phyloP scores from a whole-genome alignment of 2,113 vertebrate species.

The Poeciliopsis occidentalis region DNA sequence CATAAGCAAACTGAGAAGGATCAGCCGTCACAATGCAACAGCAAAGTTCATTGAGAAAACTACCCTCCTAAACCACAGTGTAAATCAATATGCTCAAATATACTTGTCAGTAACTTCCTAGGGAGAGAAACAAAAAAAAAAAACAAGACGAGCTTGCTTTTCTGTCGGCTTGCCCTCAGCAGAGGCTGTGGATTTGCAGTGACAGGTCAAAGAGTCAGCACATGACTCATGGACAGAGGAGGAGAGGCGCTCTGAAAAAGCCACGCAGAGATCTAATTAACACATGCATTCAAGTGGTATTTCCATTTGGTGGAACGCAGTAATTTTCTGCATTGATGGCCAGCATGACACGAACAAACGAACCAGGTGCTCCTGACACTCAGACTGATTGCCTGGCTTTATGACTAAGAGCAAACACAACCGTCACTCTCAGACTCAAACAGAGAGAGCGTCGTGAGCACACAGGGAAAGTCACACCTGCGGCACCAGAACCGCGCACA shows the following conservation, averaged over 20 bases:
- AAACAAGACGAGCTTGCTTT: constrained; percentile 42
- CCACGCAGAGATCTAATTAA: constrained; percentile 68
- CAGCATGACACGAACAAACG: constrained; percentile 52
- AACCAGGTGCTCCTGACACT: constrained; percentile 59
- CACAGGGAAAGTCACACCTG: constrained; percentile 1
- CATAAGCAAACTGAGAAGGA: constrained; percentile 17
- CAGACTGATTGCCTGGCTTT: constrained; percentile 30
- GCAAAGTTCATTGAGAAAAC: constrained; percentile 50
- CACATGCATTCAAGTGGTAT: constrained; percentile 58
- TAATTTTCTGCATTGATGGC: constrained; percentile 61
- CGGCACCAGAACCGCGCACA: constrained; percentile 22
- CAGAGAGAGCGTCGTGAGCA: not conserved
- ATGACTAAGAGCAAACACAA: constrained; percentile 23
- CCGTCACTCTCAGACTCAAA: constrained; percentile 10
- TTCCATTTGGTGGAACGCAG: constrained; percentile 61
- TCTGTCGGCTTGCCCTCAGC: constrained; percentile 56
- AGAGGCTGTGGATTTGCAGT: constrained; percentile 41
- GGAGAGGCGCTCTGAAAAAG: constrained; percentile 55
- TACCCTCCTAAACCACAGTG: constrained; percentile 32
- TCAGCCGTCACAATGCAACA: constrained; percentile 29
- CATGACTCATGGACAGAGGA: constrained; percentile 69
- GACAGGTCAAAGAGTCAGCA: constrained; percentile 76
- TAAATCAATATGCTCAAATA: constrained; percentile 70
- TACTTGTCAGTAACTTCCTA: constrained; percentile 63
- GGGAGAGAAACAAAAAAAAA: constrained; percentile 18